These are phyloP conservation scores for Serripes groenlandicus DNA, from an alignment of 2,888 invertebrate genomes.

Conservation along the genomic window DNA sequence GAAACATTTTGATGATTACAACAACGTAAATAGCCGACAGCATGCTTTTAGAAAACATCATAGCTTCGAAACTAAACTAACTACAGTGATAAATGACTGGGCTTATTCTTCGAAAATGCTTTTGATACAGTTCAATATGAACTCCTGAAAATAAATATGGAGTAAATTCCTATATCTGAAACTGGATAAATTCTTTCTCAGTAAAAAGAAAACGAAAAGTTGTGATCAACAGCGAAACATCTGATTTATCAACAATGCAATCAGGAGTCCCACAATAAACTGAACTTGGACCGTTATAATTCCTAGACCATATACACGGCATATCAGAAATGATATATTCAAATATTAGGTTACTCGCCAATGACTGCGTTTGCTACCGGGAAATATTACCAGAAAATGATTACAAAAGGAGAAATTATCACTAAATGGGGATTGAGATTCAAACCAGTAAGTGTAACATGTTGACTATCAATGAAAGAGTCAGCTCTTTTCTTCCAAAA, in stretches of 20 bases:
- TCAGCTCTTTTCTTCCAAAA: no score
- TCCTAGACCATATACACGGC: not conserved
- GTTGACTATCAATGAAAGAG: not conserved
- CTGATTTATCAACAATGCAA: not conserved
- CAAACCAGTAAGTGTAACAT: slow-evolving; percentile 9
- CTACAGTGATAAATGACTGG: not conserved
- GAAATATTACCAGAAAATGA: not conserved
- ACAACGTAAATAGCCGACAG: not conserved
- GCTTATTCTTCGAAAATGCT: not conserved
- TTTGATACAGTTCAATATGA: not conserved
- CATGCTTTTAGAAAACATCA: not conserved
- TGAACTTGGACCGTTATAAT: not conserved
- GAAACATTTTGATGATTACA: not conserved
- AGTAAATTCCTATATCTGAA: not conserved
- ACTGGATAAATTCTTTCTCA: not conserved
- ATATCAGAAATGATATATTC: not conserved
- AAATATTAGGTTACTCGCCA: not conserved
- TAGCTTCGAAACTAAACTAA: not conserved
- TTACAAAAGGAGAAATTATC: not conserved
- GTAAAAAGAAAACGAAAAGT: slow-evolving; percentile 2
- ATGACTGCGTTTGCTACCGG: slow-evolving; percentile 2
- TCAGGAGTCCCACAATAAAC: slow-evolving; percentile 1
- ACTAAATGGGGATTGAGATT: not conserved
- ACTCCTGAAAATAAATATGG: not conserved
- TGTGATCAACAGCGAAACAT: not conserved